Evolutionary conservation across 2,888 invertebrate genomes (phyloP).

Genomic region (Unio pictorum): DNA sequence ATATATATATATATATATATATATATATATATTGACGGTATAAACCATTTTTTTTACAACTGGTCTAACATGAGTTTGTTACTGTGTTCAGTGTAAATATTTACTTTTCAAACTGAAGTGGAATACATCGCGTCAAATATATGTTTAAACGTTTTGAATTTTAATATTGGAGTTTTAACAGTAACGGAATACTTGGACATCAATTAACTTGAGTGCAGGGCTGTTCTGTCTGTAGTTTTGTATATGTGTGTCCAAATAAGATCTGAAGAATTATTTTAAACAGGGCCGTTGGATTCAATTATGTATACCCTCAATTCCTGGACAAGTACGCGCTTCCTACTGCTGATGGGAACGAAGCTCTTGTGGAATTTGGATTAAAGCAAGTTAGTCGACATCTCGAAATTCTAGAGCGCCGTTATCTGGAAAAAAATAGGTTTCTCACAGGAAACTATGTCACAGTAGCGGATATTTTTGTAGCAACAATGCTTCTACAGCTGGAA

Average conservation of each 20-base stretch:
- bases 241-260: background rate
- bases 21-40: no score
- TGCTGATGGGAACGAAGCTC: constrained; percentile 53
- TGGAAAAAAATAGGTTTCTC: constrained; percentile 48
- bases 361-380: constrained; percentile 56
- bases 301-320: constrained; percentile 62
- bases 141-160: no score
- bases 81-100: no score
- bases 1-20: no score
- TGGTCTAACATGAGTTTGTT: no score
- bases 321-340: constrained; percentile 53
- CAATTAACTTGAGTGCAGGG: background rate
- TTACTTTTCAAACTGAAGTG: no score
- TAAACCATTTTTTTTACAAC: no score
- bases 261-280: constrained; percentile 5
- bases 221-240: background rate
- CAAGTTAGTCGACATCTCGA: constrained; percentile 52
- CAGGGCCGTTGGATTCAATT: constrained; percentile 56
- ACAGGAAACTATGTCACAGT: constrained; percentile 53
- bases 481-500: constrained; percentile 54
- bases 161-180: no score
- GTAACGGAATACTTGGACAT: no score
- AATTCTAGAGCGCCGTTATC: constrained; percentile 55
- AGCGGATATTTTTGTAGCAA: constrained; percentile 58
- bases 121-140: no score